Evolutionary conservation across 2,888 invertebrate genomes (phyloP).

Genomic region (Rhagium mordax): DNA sequence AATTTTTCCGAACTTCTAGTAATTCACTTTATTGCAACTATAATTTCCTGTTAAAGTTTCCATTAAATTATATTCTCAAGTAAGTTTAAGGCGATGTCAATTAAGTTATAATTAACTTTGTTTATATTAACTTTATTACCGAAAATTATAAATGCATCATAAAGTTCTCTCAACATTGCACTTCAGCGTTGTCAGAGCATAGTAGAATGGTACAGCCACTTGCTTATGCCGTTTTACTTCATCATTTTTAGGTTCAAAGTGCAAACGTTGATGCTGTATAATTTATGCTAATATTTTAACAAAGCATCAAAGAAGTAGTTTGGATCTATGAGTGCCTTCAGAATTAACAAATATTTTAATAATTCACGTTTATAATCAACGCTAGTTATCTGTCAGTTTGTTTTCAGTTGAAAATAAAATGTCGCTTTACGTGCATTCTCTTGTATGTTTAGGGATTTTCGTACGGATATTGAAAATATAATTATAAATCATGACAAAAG

Average conservation of each 20-base stretch:
- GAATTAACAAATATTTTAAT: conserved; percentile 36
- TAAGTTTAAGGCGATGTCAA: conserved; percentile 33
- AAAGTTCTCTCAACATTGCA: background rate
- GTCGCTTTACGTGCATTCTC: background rate
- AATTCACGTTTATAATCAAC: conserved; percentile 34
- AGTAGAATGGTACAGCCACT: background rate
- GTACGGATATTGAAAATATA: background rate
- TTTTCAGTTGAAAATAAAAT: background rate
- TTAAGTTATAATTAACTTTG: conserved; percentile 36
- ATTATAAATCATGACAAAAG: background rate
- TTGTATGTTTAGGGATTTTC: background rate
- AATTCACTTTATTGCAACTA: conserved; percentile 7
- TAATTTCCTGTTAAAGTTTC: conserved; percentile 22
- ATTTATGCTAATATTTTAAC: conserved; percentile 21
- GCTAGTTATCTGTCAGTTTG: background rate
- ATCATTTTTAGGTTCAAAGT: background rate
- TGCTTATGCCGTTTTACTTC: conserved; percentile 26
- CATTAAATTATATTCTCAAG: conserved; percentile 31
- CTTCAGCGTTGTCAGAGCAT: background rate
- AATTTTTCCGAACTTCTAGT: conserved; percentile 30
- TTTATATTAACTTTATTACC: conserved; percentile 28
- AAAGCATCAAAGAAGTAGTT: conserved; percentile 5
- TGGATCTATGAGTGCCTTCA: conserved; percentile 9
- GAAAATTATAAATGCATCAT: conserved; percentile 17
- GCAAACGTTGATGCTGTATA: background rate